Base-by-base conservation (phyloP, 2,888 invertebrate species). In the Toxonevra muliebris region DNA sequence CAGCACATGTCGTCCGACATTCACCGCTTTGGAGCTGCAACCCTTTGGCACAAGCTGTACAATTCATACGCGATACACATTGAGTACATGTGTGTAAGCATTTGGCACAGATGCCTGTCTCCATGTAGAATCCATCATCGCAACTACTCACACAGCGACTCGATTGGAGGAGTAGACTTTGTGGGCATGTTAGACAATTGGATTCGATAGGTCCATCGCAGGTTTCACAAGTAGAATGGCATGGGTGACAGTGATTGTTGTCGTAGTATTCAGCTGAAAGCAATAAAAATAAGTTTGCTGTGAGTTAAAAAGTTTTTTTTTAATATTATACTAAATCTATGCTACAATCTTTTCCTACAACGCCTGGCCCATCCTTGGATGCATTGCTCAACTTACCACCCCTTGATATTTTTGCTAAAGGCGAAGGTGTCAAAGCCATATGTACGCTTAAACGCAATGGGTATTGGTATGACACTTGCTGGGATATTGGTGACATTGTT, bases 11-110 rank as follows among this genome's bases (percentile, higher is more conserved):
- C 1, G 93, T 91, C 66, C 92, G 87, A 82, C 95, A 95, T 70
- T 93, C 92, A 42, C 94, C 94, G 71, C 92, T 93, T 85, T 95
- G 93, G 61, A 95, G 86, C 77, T 93, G 89, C 75, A 94, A 86
- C 1, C 93, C 90, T 63, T 89, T 88, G n/a, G 89, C 88, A 80
- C 95, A 95, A 30, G 90, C 87, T 0, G 93, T 93, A 80, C 95
- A 95, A 83, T 94, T 93, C 66, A 92, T 88, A 62, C 93, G 88
- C 0, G 93, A 92, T 4, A 90, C 90, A 82, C 94, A 95, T 60
- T 90, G 89, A 0, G 89, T 87, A 82, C 94, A 95, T 3, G 93
- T 92, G 82, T 93, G 92, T 74, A 93, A 86, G 80, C 96, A 96
- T 2, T 91, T 91, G 48, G 91, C 89, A 80, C 95, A 96, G 1